A percentile compares a stretch with the other conserved stretches of the same genome.
Evolutionary conservation across 2,888 invertebrate species (phyloP).

Genomic region (Habroteleia sp.): DNA sequence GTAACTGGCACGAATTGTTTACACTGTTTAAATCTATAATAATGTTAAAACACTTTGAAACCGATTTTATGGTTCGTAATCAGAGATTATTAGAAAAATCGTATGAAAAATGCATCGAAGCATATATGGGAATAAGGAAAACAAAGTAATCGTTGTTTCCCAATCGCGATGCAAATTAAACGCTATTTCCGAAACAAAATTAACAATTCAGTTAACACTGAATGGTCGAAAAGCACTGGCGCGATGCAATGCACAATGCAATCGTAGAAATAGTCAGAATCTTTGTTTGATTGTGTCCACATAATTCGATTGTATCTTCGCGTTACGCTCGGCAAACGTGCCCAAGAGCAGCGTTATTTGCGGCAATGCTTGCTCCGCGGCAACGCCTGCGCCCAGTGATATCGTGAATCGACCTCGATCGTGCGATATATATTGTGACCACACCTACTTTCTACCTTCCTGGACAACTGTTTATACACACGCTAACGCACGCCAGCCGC

Average conservation of each 20-base stretch:
- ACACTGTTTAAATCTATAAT: too few relatives aligned
- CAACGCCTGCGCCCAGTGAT: conserved; percentile 59
- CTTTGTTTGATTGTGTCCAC: conserved; percentile 29
- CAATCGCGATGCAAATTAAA: conserved; percentile 44
- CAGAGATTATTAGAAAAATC: too few relatives aligned
- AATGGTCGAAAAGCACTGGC: conserved; percentile 35
- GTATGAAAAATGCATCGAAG: too few relatives aligned
- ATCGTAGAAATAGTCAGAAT: conserved; percentile 42
- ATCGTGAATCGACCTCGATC: conserved; percentile 69
- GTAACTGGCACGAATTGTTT: too few relatives aligned
- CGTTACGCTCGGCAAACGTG: conserved; percentile 40
- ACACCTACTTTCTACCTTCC: conserved; percentile 75
- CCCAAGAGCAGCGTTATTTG: conserved; percentile 50
- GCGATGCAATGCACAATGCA: conserved; percentile 26
- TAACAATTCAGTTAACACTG: conserved; percentile 58
- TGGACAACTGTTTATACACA: conserved; percentile 67
- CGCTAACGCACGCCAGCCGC: conserved; percentile 40
- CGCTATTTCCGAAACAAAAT: conserved; percentile 49
- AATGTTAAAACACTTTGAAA: too few relatives aligned
- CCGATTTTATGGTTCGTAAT: too few relatives aligned
- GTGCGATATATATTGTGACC: conserved; percentile 69
- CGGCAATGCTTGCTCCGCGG: conserved; percentile 50
- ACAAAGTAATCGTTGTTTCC: conserved; percentile 15
- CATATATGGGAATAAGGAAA: neutral
- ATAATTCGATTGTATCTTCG: conserved; percentile 44